These are phyloP conservation scores for Gallinago nigripennis DNA, from an alignment of 2,797 vertebrate species.

Conservation along the genomic window DNA sequence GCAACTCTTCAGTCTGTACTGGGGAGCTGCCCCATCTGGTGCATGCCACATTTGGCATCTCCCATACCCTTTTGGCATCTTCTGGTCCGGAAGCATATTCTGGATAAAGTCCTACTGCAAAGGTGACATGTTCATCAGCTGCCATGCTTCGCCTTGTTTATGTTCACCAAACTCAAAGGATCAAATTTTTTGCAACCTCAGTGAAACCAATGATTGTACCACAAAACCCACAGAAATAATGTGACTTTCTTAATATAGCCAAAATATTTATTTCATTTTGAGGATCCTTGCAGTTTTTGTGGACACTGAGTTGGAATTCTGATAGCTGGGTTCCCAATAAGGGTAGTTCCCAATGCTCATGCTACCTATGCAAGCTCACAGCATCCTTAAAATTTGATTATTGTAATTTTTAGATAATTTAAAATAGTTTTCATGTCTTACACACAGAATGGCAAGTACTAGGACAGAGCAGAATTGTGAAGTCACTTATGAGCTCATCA, in stretches of 20 bases:
- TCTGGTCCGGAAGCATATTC: not conserved
- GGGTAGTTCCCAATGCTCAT: not conserved
- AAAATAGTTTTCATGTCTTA: not conserved
- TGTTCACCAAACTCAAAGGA: not conserved
- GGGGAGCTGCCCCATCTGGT: rapidly evolving
- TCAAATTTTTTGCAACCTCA: not conserved
- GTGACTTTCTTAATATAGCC: not conserved
- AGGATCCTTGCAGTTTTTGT: not conserved
- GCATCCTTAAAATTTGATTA: not conserved
- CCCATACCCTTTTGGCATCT: not conserved
- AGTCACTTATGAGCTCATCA: not conserved
- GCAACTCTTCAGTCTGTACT: not conserved
- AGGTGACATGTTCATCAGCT: not conserved
- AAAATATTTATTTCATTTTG: not conserved
- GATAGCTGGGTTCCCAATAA: not conserved
- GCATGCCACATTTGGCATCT: not conserved
- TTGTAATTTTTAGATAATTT: not conserved
- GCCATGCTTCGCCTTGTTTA: rapidly evolving
- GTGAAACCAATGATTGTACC: not conserved
- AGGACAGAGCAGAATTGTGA: not conserved
- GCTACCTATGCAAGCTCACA: not conserved
- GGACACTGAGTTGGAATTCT: not conserved
- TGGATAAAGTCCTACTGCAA: not conserved
- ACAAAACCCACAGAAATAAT: not conserved
- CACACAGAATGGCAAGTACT: not conserved